Conservation (phyloP, 1,140 invertebrate genomes). For the Apis laboriosa region DNA sequence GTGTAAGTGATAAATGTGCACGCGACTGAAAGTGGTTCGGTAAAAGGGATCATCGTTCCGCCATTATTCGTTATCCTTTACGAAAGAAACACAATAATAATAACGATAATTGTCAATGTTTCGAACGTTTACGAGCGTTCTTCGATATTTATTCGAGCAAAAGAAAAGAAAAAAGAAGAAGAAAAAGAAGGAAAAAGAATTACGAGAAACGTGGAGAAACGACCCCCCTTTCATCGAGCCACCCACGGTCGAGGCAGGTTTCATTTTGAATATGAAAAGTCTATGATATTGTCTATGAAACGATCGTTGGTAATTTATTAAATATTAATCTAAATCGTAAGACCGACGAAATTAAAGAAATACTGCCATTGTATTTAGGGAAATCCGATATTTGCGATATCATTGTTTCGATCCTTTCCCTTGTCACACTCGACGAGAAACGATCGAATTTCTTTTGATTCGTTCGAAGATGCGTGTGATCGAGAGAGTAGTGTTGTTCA, state of each 20-base stretch:
- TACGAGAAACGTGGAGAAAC: not conserved
- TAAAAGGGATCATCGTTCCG: slow-evolving; percentile 1
- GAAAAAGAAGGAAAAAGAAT: not conserved
- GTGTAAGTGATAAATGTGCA: slow-evolving; percentile 44
- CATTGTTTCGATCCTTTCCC: slow-evolving; percentile 9
- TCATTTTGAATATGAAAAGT: slow-evolving; percentile 48
- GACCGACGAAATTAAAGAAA: slow-evolving; percentile 34
- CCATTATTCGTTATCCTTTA: not conserved
- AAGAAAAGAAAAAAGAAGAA: not conserved
- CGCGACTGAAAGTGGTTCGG: slow-evolving; percentile 38
- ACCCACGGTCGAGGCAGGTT: not conserved
- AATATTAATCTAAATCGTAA: slow-evolving; percentile 45
- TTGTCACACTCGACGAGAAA: not conserved
- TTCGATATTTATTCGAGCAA: not conserved
- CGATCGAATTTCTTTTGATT: not conserved
- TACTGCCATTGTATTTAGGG: slow-evolving; percentile 55
- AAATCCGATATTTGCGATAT: slow-evolving; percentile 25
- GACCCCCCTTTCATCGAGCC: not conserved
- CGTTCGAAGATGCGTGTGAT: not conserved
- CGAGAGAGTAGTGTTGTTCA: not conserved
- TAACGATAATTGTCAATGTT: not conserved
- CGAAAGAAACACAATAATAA: not conserved
- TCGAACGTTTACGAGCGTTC: not conserved
- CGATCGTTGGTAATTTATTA: slow-evolving; percentile 39
- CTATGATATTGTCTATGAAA: slow-evolving; percentile 49